Conservation (phyloP, 2,797 vertebrate genomes). For the Vespertilio murinus region DNA sequence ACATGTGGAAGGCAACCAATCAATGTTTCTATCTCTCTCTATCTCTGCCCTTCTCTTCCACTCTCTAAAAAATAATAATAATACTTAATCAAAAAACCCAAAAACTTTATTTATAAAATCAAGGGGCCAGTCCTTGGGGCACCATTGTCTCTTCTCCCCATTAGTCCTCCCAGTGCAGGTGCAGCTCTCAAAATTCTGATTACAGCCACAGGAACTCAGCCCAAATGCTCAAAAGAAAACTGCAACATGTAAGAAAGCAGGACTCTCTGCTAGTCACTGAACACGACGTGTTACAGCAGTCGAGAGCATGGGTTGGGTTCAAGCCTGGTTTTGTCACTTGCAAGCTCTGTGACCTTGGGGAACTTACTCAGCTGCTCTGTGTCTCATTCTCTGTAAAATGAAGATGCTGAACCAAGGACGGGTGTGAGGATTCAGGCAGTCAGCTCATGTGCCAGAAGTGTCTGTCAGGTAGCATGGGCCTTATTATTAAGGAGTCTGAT, state of each 20-base stretch:
- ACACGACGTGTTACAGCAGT: accelerated
- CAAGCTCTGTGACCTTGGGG: neutral
- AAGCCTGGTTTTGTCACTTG: neutral
- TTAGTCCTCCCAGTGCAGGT: neutral
- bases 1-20: too few species aligned
- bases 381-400: neutral
- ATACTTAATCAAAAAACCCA: too few species aligned
- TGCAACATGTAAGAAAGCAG: neutral
- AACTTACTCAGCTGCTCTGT: neutral
- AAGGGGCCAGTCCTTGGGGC: neutral
- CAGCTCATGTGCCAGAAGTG: neutral
- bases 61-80: too few species aligned
- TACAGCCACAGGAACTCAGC: neutral
- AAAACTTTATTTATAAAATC: neutral
- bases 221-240: neutral
- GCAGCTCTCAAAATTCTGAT: neutral
- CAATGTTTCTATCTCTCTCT: too few species aligned
- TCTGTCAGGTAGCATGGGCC: neutral
- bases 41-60: too few species aligned
- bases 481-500: neutral
- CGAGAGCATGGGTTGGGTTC: neutral
- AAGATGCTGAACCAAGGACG: neutral
- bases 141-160: neutral
- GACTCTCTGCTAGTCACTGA: neutral
- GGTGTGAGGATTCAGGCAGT: neutral